phyloP scores from a whole-genome alignment of 2,888 invertebrate species.

The Thumatha senex region DNA sequence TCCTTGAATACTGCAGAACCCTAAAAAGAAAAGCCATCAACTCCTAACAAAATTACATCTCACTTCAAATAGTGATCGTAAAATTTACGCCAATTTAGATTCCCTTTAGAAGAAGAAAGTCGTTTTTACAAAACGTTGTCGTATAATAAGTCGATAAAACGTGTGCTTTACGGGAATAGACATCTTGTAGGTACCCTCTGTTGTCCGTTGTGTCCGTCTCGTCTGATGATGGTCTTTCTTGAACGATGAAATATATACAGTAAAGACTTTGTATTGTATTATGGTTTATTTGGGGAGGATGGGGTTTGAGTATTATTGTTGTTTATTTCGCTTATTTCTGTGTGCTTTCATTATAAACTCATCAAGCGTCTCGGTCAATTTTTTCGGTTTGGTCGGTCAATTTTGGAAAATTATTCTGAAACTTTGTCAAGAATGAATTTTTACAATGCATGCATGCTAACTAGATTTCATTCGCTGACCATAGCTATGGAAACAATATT shows the following conservation, averaged over 20 bases:
- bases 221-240: conserved; percentile 29
- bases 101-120: conserved; percentile 54
- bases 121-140: conserved; percentile 55
- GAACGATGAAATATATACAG: conserved; percentile 1
- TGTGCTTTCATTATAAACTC: not conserved
- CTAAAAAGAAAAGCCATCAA: conserved; percentile 29
- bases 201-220: conserved; percentile 32
- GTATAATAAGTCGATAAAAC: conserved; percentile 72
- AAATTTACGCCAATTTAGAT: conserved; percentile 73
- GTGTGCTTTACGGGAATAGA: conserved; percentile 64
- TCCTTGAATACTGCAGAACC: too few relatives aligned
- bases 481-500: too few relatives aligned
- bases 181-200: conserved; percentile 19
- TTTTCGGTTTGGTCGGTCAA: too few relatives aligned
- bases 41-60: conserved; percentile 49
- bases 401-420: too few relatives aligned
- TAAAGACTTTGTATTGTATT: not conserved
- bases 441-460: too few relatives aligned
- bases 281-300: not conserved
- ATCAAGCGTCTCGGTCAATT: too few relatives aligned
- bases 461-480: too few relatives aligned
- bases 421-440: too few relatives aligned
- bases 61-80: conserved; percentile 57
- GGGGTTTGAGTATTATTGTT: not conserved
- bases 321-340: not conserved